Percentiles rank a stretch among this genome's conserved stretches.
phyloP scores from a whole-genome alignment of 2,888 invertebrate genomes.

The Eulithis prunata region DNA sequence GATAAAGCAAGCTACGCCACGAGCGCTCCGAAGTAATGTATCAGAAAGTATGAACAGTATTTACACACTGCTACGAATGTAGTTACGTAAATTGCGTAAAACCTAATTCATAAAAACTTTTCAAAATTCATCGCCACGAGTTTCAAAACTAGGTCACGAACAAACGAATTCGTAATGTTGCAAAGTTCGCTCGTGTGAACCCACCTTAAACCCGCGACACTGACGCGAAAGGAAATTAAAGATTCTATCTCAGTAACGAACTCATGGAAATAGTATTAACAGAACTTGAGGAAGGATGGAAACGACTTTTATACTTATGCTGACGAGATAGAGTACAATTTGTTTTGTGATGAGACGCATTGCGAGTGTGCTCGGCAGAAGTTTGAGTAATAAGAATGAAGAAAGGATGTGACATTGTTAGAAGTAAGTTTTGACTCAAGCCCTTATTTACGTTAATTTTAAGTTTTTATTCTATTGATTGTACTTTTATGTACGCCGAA shows the following conservation, averaged over 20 bases:
- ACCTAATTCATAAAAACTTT: constrained; percentile 2
- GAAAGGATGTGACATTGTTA: constrained; percentile 7
- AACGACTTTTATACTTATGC: constrained; percentile 40
- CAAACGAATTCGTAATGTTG: constrained; percentile 33
- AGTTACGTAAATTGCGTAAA: background rate
- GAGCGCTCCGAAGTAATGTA: no score
- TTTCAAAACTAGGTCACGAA: constrained; percentile 26
- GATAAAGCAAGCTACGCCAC: no score
- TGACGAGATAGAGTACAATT: constrained; percentile 28
- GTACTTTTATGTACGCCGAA: background rate
- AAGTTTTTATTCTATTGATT: background rate
- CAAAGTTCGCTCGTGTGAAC: constrained; percentile 29
- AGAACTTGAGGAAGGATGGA: constrained; percentile 49
- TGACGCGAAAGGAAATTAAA: constrained; percentile 74
- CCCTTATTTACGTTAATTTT: constrained; percentile 1
- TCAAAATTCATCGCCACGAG: constrained; percentile 13
- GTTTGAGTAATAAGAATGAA: constrained; percentile 18
- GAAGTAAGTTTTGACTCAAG: background rate
- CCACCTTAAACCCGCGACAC: constrained; percentile 45
- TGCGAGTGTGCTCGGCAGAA: constrained; percentile 12
- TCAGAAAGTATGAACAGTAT: no score
- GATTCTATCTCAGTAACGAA: constrained; percentile 77
- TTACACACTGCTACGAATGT: background rate
- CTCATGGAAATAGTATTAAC: constrained; percentile 62
- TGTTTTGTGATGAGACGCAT: constrained; percentile 13